These are phyloP conservation scores for Chlorodrepanis virens DNA, from an alignment of 2,113 vertebrate genomes.

Conservation along the genomic window DNA sequence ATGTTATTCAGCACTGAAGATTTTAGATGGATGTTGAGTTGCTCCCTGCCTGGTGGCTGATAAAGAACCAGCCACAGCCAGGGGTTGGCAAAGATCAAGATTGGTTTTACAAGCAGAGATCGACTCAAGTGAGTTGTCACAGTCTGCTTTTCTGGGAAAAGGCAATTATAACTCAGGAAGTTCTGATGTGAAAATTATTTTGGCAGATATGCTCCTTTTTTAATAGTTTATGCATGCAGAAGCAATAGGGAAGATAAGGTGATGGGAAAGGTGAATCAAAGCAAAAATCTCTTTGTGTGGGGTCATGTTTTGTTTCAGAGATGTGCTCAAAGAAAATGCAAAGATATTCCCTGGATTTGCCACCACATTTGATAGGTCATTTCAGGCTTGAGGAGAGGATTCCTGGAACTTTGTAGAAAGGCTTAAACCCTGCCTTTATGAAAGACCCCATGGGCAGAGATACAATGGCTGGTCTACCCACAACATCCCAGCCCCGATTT, in stretches of 20 bases:
- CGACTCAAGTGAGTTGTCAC: background rate
- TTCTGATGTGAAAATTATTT: conserved; percentile 16
- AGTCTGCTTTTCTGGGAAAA: background rate
- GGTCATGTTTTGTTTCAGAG: background rate
- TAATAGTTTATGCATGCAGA: background rate
- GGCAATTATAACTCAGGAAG: background rate
- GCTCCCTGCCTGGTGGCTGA: background rate
- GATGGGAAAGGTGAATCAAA: background rate
- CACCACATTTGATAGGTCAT: background rate
- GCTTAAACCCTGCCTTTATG: background rate
- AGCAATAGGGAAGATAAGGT: background rate
- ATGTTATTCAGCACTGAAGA: background rate
- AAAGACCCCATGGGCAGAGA: background rate
- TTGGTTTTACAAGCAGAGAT: background rate
- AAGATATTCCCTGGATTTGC: background rate
- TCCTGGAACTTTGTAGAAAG: background rate
- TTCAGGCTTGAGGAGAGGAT: background rate
- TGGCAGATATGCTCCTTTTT: background rate
- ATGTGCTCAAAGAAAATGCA: background rate
- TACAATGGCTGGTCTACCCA: background rate
- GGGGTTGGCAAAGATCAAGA: background rate
- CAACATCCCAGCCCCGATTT: background rate
- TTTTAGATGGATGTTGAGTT: background rate
- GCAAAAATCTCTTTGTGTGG: background rate
- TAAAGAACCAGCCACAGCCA: background rate